Conservation (phyloP, 1,140 invertebrate species). For the Drosophila nikananu region DNA sequence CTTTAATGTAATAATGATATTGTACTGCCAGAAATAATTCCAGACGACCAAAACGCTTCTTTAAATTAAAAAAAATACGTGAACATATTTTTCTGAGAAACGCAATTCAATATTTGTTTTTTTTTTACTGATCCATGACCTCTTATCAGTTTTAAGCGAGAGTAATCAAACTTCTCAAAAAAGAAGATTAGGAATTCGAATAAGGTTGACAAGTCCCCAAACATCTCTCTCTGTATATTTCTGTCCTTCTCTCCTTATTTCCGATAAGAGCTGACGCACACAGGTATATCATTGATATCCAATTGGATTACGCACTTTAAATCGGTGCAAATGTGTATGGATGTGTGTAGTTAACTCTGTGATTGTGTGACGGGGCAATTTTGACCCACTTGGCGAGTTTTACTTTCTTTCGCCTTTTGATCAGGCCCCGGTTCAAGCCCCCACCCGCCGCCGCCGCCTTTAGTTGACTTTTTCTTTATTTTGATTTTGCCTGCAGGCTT, state of each 20-base stretch:
- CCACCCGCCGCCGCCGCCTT: constrained; percentile 9
- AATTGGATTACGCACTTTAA: constrained; percentile 18
- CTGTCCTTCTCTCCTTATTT: neutral
- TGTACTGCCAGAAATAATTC: neutral
- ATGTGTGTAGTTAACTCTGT: constrained; percentile 9
- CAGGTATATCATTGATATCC: constrained; percentile 16
- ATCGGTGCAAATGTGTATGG: constrained; percentile 6
- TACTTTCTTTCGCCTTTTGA: constrained; percentile 79
- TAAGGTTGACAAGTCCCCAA: constrained; percentile 2
- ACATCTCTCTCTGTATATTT: neutral
- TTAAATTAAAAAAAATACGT: too few relatives aligned
- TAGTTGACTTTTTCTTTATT: constrained; percentile 11
- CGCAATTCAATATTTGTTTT: too few relatives aligned
- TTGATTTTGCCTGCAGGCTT: constrained; percentile 14
- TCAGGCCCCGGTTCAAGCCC: constrained; percentile 5
- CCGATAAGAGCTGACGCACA: neutral
- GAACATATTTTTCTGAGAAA: too few relatives aligned
- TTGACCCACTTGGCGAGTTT: constrained; percentile 80
- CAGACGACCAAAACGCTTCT: too few relatives aligned
- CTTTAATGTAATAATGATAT: neutral
- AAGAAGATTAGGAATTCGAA: neutral
- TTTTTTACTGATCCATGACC: too few relatives aligned
- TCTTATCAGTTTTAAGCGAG: neutral
- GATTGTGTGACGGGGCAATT: constrained; percentile 56
- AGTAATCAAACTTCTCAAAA: too few relatives aligned